A percentile compares a stretch with the other conserved stretches of the same genome.
Conservation (phyloP, 2,888 invertebrate species). For the Spisula subtruncata region DNA sequence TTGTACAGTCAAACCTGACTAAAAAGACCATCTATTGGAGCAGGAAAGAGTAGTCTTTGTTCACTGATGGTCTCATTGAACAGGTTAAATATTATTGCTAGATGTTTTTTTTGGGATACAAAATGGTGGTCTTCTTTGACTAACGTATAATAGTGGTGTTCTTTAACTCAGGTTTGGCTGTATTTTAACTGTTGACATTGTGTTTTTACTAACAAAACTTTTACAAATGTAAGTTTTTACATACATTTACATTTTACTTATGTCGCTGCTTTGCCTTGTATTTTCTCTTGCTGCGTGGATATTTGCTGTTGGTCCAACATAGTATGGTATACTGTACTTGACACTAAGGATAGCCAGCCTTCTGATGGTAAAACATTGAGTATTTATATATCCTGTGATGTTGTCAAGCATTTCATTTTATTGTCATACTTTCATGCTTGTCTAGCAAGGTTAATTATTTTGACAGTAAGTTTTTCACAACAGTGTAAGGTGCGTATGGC, state of each 20-base stretch:
- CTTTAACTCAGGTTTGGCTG: too few relatives aligned
- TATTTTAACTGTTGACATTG: too few relatives aligned
- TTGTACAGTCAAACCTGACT: too few relatives aligned
- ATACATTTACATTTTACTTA: constrained; percentile 20
- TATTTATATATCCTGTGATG: background rate
- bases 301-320: constrained; percentile 53
- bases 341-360: constrained; percentile 46
- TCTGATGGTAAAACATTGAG: constrained; percentile 42
- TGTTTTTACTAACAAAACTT: too few relatives aligned
- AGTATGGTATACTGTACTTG: constrained; percentile 72
- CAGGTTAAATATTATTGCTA: too few relatives aligned
- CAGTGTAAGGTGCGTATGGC: too few relatives aligned
- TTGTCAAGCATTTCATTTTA: background rate
- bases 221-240: background rate
- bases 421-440: background rate
- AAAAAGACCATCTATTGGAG: too few relatives aligned
- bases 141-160: too few relatives aligned
- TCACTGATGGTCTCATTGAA: too few relatives aligned
- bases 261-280: constrained; percentile 44
- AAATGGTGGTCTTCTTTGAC: too few relatives aligned
- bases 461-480: background rate
- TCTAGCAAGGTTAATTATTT: background rate
- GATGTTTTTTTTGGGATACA: too few relatives aligned
- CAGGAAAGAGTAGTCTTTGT: too few relatives aligned
- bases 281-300: constrained; percentile 62